Conservation (phyloP, 2,888 invertebrate species). For the Rotaria magnacalcarata region DNA sequence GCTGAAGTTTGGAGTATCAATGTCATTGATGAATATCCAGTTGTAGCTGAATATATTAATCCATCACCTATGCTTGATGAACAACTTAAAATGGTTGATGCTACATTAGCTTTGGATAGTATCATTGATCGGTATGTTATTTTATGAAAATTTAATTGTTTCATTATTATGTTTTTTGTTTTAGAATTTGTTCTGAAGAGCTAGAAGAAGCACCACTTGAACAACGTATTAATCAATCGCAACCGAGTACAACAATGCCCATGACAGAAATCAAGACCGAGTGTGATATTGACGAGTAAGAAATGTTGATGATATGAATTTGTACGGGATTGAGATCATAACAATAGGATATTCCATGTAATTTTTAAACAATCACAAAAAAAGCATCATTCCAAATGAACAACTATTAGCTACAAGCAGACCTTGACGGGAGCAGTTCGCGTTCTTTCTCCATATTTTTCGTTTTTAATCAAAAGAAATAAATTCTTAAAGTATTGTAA, state of each 20-base stretch:
- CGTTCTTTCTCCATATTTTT: too few relatives aligned
- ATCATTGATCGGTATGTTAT: conserved; percentile 12
- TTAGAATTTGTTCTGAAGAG: background rate
- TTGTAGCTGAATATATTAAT: conserved; percentile 3
- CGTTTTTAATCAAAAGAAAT: too few relatives aligned
- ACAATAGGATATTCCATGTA: too few relatives aligned
- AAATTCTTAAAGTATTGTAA: too few relatives aligned
- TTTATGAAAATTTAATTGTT: background rate
- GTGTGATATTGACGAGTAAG: conserved; percentile 4
- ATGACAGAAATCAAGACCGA: background rate
- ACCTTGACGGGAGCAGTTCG: too few relatives aligned
- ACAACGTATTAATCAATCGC: background rate
- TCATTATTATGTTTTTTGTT: background rate
- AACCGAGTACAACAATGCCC: background rate
- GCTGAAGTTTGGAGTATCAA: conserved; percentile 18
- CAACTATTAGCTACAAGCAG: too few relatives aligned
- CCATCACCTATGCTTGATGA: background rate
- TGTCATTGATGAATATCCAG: conserved; percentile 36
- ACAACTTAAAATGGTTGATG: background rate
- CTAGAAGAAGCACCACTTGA: conserved; percentile 10
- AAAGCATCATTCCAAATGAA: too few relatives aligned
- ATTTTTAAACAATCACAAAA: too few relatives aligned
- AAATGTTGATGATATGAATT: background rate
- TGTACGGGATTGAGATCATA: too few relatives aligned
- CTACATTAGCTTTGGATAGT: conserved; percentile 4